phyloP scores from a whole-genome alignment of 2,113 vertebrate genomes.

The Mystacornis crossleyi region DNA sequence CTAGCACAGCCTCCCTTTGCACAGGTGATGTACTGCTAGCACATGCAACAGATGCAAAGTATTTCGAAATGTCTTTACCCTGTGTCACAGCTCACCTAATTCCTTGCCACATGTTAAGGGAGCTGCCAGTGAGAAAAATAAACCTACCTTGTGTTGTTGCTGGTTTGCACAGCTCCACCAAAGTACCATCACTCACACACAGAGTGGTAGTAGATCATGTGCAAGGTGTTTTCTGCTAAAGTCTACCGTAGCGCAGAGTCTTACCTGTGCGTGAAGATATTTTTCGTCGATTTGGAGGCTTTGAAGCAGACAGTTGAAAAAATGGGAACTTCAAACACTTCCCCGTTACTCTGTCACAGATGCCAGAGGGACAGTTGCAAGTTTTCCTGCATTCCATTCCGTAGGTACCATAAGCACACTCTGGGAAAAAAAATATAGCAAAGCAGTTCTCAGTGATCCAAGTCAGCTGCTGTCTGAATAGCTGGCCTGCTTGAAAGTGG shows the following conservation, averaged over 20 bases:
- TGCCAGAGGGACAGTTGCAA: constrained; percentile 89
- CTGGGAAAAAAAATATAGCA: constrained; percentile 63
- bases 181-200: background rate
- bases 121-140: background rate
- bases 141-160: background rate
- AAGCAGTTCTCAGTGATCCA: background rate
- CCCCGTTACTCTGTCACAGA: constrained; percentile 92
- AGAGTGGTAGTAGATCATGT: background rate
- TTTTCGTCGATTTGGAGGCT: constrained; percentile 74
- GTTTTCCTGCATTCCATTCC: constrained; percentile 90
- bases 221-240: background rate
- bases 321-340: constrained; percentile 90
- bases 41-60: background rate
- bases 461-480: background rate
- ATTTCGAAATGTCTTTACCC: background rate
- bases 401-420: constrained; percentile 92
- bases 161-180: background rate
- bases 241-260: background rate
- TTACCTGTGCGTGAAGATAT: constrained; percentile 80
- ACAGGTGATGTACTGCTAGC: background rate
- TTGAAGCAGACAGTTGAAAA: constrained; percentile 80
- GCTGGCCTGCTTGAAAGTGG: background rate
- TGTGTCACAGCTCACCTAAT: background rate
- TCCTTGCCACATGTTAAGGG: background rate
- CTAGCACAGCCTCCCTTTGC: background rate